phyloP scores from a whole-genome alignment of 2,888 invertebrate genomes.

The Geotrupes spiniger region DNA sequence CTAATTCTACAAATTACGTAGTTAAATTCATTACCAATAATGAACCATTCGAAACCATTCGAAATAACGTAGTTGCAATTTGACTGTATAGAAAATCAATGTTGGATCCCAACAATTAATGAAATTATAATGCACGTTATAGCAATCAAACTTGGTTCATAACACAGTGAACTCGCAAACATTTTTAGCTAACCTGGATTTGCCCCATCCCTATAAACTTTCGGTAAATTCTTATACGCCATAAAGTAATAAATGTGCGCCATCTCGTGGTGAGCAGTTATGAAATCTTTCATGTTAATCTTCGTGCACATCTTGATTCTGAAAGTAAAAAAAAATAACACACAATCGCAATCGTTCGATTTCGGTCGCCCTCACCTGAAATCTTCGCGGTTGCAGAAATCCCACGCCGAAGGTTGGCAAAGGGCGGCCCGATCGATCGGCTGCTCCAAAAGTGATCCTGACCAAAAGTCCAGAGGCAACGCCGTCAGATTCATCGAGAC shows the following conservation, averaged over 20 bases:
- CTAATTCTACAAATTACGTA: too few relatives aligned
- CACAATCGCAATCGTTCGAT: neutral
- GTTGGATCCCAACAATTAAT: too few relatives aligned
- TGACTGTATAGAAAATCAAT: too few relatives aligned
- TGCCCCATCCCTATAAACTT: constrained; percentile 86
- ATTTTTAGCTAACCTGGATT: constrained; percentile 88
- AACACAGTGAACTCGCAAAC: constrained; percentile 11
- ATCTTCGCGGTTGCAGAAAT: constrained; percentile 86
- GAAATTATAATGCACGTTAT: too few relatives aligned
- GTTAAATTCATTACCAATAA: too few relatives aligned
- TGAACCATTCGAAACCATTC: too few relatives aligned
- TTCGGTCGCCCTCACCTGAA: constrained; percentile 60
- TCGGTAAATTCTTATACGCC: constrained; percentile 77
- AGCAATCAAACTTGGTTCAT: too few relatives aligned
- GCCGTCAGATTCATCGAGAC: constrained; percentile 83
- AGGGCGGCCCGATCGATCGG: constrained; percentile 72
- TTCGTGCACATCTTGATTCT: constrained; percentile 88
- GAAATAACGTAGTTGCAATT: too few relatives aligned
- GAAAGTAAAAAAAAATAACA: constrained; percentile 40
- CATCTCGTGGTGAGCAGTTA: constrained; percentile 90
- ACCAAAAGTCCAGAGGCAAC: constrained; percentile 87
- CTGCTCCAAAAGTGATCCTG: constrained; percentile 78
- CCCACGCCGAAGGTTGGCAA: constrained; percentile 93
- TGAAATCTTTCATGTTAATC: constrained; percentile 79
- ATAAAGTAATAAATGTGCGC: constrained; percentile 88